Base-by-base conservation (phyloP, 2,113 vertebrate species). In the Neofelis nebulosa region DNA sequence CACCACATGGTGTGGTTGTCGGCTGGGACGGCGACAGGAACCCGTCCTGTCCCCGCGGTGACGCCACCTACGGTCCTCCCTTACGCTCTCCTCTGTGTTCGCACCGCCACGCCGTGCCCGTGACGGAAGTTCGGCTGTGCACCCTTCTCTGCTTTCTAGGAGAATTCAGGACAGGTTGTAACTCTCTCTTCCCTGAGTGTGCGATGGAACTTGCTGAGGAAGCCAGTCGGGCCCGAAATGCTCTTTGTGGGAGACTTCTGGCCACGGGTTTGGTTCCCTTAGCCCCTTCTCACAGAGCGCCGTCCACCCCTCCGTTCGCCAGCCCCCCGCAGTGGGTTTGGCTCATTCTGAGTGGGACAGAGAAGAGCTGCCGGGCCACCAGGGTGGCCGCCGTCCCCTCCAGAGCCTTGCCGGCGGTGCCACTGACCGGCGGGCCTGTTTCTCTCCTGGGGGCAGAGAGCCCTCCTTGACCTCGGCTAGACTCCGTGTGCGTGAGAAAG, bases 1-100 rank as follows among this genome's bases (percentile, higher is more conserved):
- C 71, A 21, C 25, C 3, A 0, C 3, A 19, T 2, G 2, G 4
- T 6, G 23, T 3, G 2, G 9, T 2, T 21, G 4, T 29, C 11
- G n/a, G 45, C 29, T 52, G 25, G 25, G 0, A 7, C 4, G 6
- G 18, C 5, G 0, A 1, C 8, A 0, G 3, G 1, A 7, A n/a
- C 36, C 3, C 11, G 21, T 1, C 69, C 52, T 18, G 7, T 27
- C 57, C 57, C 57, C 19, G 7, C 19, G 21, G 57, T 61, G 19
- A 23, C 57, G 16, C 57, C 57, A 23, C 19, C 57, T 8, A 8
- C 7, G 21, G 57, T 1, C 52, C 45, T 57, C 52, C 45, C 48
- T n/a, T 4, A 21, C 9, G 7, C 4, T 5, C 29, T 29, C 36
- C 5, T 5, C 31, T 9, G 61, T n/a, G 0, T 23, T 3, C 23